Base-by-base conservation (phyloP, 1,140 invertebrate genomes). In the Panulirus ornatus region DNA sequence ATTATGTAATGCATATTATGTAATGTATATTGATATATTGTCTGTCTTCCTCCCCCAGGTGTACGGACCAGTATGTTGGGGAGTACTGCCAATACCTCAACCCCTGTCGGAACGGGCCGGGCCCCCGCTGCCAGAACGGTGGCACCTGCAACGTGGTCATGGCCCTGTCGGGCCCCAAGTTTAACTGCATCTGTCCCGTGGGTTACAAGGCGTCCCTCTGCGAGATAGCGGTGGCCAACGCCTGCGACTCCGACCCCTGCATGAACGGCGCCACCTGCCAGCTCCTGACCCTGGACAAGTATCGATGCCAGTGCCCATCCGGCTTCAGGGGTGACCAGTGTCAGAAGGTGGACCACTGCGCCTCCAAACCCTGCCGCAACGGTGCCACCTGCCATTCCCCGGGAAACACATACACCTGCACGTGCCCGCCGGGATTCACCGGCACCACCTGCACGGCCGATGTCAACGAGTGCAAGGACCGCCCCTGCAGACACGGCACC, bases 71-170 rank as follows among this genome's bases (percentile, higher is more conserved):
- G 93, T 98, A 96, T 94, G 97, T 98, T 66, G 98, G 98, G 91
- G 97, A 98, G 93, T 99, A 97, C 94, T 99, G 98, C 93, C 97
- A 99, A 93, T 96, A 98, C 93, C 95, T 96, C 89, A 99, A 99
- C 94, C 98, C 98, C 0, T 99, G 98, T 94, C 96, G 97, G 93
- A 97, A 97, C 75, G 97, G 96, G 6, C 95, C 96, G 0, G 96
- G 95, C 95, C 95, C 94, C 14, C 95, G 97, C 70, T 98, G 97
- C 94, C 97, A 98, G 94, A 99, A 99, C 94, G 97, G 97, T 6
- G 98, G 98, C 75, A 97, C 97, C 1, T 99, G 98, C 94, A 94
- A 96, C 86, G 97, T 98, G 34, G 95, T 96, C 76, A 95, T 96
- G 83, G 96, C 96, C 19, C 94, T 94, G 38, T 95, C 95, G 0